A percentile compares a stretch with the other conserved stretches of the same genome.
Evolutionary conservation across 1,140 invertebrate species (phyloP).

Genomic region (Armadillidium nasatum): DNA sequence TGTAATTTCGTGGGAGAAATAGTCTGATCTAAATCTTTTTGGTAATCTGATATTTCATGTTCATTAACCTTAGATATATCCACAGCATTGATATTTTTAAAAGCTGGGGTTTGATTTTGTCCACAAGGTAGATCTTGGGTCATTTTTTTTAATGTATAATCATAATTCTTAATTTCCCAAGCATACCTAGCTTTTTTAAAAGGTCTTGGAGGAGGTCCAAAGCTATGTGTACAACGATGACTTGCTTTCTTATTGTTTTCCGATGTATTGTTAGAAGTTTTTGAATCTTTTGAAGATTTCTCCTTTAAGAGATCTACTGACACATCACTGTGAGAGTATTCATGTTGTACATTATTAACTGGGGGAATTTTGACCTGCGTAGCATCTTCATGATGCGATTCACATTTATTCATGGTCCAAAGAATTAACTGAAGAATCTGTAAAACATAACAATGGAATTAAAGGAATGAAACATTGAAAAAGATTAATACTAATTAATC

Average conservation of each 20-base stretch:
- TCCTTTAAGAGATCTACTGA: neutral
- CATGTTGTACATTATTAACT: neutral
- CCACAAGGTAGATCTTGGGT: slow-evolving; percentile 25
- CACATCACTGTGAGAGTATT: neutral
- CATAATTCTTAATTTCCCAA: slow-evolving; percentile 44
- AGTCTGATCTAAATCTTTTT: neutral
- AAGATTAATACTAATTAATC: too few species aligned
- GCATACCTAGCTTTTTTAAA: slow-evolving; percentile 44
- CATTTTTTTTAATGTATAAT: slow-evolving; percentile 42
- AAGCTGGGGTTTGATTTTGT: neutral
- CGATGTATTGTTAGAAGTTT: neutral
- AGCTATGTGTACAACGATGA: neutral
- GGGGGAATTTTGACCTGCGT: neutral
- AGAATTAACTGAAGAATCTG: neutral
- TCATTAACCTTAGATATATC: neutral
- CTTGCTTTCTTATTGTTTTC: neutral
- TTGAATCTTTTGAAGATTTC: neutral
- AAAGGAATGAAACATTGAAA: neutral
- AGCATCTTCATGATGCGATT: neutral
- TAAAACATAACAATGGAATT: neutral
- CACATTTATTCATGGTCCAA: slow-evolving; percentile 4
- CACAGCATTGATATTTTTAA: neutral
- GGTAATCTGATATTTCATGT: neutral
- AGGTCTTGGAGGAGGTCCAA: slow-evolving; percentile 36
- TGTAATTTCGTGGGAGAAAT: neutral